Base-by-base conservation (phyloP, 2,888 invertebrate genomes). In the Melieria picta region DNA sequence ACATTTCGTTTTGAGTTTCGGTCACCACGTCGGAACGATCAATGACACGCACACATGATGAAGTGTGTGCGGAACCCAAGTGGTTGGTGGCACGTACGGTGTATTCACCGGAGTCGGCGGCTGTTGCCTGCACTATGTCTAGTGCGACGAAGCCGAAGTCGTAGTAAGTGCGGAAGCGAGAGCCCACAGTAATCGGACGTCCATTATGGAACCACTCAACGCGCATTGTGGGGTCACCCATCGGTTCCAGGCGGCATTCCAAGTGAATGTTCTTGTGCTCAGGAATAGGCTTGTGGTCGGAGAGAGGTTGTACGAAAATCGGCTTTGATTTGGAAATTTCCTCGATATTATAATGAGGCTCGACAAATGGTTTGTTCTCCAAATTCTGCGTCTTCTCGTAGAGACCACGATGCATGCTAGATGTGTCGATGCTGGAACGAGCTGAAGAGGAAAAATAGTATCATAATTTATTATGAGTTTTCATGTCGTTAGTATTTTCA, bases 141-240 rank as follows among this genome's bases (percentile, higher is more conserved):
- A 99, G 88, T 52, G 98, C 97, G 68, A 99, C 97, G 85, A 96
- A 98, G 16, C 99, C 99, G 85, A 99, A 99, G 84, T 99, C 99
- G 82, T 97, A 95, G 85, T 97, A 96, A 43, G 97, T 97, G 83
- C 93, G 92, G 89, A 97, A 98, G 82, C 98, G 91, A 61, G 96
- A 96, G 58, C 95, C 96, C 55, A 96, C 93, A 47, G 96, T 95
- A 13, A 95, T 92, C 7, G 95, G 91, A 81, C 92, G 91, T 46
- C 97, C 98, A 87, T 99, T 97, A 82, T 95, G 96, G 90, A 94
- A 97, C 97, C 97, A 97, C 87, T 96, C 95, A 0, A 97, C 96
- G 80, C 95, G 90, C 95, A 97, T 95, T 0, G 96, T 96, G 5
- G 97, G 97, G 86, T 98, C 97, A 57, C 96, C 96, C 93, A 97